phyloP scores from a whole-genome alignment of 1,140 invertebrate genomes.

The Andricus grossulariae region DNA sequence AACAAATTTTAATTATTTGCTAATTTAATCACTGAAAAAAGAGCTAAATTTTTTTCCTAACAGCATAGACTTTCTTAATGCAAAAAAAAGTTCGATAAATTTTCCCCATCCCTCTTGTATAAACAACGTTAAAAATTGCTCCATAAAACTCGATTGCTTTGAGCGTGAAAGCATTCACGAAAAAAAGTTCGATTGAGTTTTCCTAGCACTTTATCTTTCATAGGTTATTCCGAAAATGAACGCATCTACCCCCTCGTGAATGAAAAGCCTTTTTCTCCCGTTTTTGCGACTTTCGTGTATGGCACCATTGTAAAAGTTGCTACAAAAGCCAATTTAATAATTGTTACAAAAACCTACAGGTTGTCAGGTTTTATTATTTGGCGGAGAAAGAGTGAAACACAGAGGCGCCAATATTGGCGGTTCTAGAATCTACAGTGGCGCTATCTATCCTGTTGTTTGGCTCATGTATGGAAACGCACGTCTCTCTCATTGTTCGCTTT shows the following conservation, averaged over 20 bases:
- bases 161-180: slow-evolving; percentile 21
- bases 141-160: slow-evolving; percentile 14
- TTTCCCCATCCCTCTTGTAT: background rate
- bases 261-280: slow-evolving; percentile 10
- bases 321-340: slow-evolving; percentile 18
- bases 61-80: background rate
- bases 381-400: background rate
- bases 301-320: background rate
- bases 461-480: background rate
- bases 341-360: background rate
- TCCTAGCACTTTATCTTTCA: slow-evolving; percentile 25
- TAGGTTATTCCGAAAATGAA: slow-evolving; percentile 20
- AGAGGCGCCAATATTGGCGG: background rate
- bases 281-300: background rate
- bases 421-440: slow-evolving; percentile 6
- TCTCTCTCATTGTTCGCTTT: slow-evolving; percentile 44
- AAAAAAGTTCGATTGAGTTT: slow-evolving; percentile 30
- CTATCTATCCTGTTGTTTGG: background rate
- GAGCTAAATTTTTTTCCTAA: background rate
- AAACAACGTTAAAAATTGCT: slow-evolving; percentile 6
- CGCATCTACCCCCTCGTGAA: background rate
- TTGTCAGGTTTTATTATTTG: slow-evolving; percentile 1
- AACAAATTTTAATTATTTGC: background rate
- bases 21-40: background rate
- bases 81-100: background rate